These are phyloP conservation scores for Sicus ferrugineus DNA, from an alignment of 2,888 invertebrate genomes.

Conservation along the genomic window DNA sequence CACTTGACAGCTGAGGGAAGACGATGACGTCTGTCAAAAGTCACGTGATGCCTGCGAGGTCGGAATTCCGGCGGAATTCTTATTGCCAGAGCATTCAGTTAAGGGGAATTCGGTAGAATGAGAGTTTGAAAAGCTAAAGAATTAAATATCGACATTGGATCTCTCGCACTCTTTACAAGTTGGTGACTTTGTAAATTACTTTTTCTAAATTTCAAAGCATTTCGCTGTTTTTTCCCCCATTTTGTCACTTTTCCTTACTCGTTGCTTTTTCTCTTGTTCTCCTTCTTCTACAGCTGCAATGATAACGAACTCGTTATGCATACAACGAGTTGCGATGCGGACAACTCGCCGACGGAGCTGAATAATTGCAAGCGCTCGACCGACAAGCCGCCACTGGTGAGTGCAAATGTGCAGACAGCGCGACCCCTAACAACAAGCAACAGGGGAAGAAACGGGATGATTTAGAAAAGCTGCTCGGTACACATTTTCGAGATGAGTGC, in stretches of 20 bases:
- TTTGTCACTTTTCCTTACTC: slow-evolving; percentile 22
- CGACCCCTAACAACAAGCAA: slow-evolving; percentile 24
- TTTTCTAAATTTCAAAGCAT: too few species aligned
- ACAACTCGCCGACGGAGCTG: slow-evolving; percentile 84
- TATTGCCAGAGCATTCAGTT: too few species aligned
- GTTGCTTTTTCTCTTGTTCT: slow-evolving; percentile 25
- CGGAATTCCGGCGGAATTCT: too few species aligned
- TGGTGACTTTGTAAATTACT: too few species aligned
- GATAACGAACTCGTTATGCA: slow-evolving; percentile 60
- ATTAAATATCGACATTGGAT: too few species aligned
- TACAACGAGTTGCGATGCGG: slow-evolving; percentile 78
- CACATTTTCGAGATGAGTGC: slow-evolving; percentile 33
- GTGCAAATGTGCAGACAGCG: slow-evolving; percentile 39
- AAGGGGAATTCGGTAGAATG: too few species aligned
- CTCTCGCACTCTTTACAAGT: too few species aligned
- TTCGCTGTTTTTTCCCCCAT: not conserved
- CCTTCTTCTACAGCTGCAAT: slow-evolving; percentile 55
- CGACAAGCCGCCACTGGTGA: slow-evolving; percentile 77
- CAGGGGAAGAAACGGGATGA: not conserved
- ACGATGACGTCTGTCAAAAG: too few species aligned
- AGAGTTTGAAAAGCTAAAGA: too few species aligned
- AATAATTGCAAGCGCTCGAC: slow-evolving; percentile 81
- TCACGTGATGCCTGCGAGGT: too few species aligned
- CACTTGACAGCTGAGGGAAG: too few species aligned
- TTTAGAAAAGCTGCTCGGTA: slow-evolving; percentile 24